Conservation (phyloP, 92 coral and sea anemone genomes). For the Umimayanthus kanabou region DNA sequence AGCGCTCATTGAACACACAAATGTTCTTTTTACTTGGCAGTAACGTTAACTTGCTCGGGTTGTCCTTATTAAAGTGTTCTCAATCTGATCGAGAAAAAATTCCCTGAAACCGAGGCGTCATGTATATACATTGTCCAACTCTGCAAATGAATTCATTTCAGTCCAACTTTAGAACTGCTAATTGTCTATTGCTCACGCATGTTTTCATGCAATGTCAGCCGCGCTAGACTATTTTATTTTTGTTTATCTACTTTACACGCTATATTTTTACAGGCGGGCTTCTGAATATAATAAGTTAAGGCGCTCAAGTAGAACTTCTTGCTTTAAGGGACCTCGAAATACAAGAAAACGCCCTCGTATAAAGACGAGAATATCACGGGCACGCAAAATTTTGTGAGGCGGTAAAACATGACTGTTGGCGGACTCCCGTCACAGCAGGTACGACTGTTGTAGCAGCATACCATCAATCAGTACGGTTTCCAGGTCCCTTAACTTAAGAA, state of each 20-base stretch:
- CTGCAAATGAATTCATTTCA: neutral
- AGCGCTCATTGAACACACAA: neutral
- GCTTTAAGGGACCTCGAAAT: no score
- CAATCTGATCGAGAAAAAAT: neutral
- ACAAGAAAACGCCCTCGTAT: no score
- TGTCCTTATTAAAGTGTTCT: no score
- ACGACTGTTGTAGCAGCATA: no score
- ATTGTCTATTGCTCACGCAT: neutral
- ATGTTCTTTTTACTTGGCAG: neutral
- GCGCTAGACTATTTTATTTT: neutral
- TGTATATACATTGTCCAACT: neutral
- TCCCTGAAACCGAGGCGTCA: neutral
- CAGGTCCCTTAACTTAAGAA: no score
- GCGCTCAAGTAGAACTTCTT: neutral
- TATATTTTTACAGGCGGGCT: no score
- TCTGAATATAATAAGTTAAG: neutral
- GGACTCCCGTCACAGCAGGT: no score
- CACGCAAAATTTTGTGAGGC: no score
- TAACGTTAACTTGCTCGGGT: neutral
- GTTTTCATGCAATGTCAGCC: neutral
- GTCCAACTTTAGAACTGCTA: neutral
- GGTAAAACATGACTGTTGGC: no score
- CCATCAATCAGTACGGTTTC: no score
- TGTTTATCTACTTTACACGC: no score
- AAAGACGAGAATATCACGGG: no score